Evolutionary conservation across 2,888 invertebrate genomes (phyloP).

Genomic region (Brachylomia viminalis): DNA sequence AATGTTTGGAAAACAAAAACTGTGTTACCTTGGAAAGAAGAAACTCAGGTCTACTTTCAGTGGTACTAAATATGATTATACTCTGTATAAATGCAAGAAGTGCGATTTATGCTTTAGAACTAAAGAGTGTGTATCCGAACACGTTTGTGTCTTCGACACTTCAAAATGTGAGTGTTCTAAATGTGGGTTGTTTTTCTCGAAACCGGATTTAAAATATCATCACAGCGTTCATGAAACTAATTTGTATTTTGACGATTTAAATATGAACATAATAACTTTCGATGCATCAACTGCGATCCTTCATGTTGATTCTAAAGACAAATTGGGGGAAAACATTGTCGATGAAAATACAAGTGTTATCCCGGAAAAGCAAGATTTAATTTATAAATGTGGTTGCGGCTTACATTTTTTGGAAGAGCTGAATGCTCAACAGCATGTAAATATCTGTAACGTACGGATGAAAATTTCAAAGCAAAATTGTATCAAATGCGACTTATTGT

Average conservation of each 20-base stretch:
- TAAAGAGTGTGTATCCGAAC: constrained; percentile 64
- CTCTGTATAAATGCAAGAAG: constrained; percentile 77
- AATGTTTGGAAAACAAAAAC: constrained; percentile 73
- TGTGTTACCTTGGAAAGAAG: constrained; percentile 26
- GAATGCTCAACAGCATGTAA: constrained; percentile 72
- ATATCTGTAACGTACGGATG: constrained; percentile 69
- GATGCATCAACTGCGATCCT: constrained; percentile 20
- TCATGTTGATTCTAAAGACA: constrained; percentile 11
- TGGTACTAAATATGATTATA: constrained; percentile 78
- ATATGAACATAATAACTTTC: constrained; percentile 74
- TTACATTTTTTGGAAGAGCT: constrained; percentile 77
- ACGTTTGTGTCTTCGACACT: constrained; percentile 72
- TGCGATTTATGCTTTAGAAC: constrained; percentile 77
- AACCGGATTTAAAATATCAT: constrained; percentile 74
- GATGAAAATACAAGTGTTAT: constrained; percentile 3
- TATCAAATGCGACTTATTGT: constrained; percentile 80
- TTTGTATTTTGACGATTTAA: constrained; percentile 73
- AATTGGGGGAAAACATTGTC: background rate
- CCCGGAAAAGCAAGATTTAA: constrained; percentile 60
- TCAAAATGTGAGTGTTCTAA: constrained; percentile 73
- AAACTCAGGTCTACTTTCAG: constrained; percentile 66
- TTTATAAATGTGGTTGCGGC: constrained; percentile 82
- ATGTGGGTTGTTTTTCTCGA: constrained; percentile 77
- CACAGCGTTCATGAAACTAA: constrained; percentile 75
- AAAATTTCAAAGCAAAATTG: constrained; percentile 77